Conservation (phyloP, 2,888 invertebrate species). For the Parnassius orleans region DNA sequence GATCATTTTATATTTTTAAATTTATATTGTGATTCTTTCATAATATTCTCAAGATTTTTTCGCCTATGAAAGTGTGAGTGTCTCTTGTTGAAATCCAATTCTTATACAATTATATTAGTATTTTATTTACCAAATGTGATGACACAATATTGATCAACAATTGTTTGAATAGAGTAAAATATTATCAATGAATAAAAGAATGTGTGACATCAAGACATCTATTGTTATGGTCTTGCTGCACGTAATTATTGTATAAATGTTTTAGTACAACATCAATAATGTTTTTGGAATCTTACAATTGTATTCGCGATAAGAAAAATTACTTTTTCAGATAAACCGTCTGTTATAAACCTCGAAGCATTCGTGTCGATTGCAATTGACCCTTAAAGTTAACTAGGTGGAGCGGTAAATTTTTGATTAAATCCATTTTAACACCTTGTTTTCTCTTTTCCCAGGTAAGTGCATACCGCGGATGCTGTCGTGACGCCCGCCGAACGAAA, state of each 20-base stretch:
- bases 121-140: neutral
- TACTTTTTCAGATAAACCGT: neutral
- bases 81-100: too few species aligned
- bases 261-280: too few species aligned
- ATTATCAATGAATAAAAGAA: neutral
- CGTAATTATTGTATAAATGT: too few species aligned
- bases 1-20: neutral
- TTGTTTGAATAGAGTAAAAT: neutral
- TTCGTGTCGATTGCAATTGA: neutral
- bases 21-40: too few species aligned
- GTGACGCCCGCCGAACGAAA: neutral
- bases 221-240: neutral
- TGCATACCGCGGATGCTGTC: neutral
- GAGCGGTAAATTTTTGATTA: neutral
- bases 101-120: neutral
- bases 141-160: neutral
- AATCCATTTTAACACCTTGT: neutral
- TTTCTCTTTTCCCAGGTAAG: slow-evolving; percentile 18
- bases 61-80: too few species aligned
- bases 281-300: too few species aligned
- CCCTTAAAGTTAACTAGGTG: neutral
- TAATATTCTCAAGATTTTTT: too few species aligned
- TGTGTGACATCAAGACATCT: neutral
- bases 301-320: neutral
- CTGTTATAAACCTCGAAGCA: neutral